Evolutionary conservation across 2,888 invertebrate genomes (phyloP), one percentile per base, ranked within the genome.

Genomic region (Oligia latruncula): DNA sequence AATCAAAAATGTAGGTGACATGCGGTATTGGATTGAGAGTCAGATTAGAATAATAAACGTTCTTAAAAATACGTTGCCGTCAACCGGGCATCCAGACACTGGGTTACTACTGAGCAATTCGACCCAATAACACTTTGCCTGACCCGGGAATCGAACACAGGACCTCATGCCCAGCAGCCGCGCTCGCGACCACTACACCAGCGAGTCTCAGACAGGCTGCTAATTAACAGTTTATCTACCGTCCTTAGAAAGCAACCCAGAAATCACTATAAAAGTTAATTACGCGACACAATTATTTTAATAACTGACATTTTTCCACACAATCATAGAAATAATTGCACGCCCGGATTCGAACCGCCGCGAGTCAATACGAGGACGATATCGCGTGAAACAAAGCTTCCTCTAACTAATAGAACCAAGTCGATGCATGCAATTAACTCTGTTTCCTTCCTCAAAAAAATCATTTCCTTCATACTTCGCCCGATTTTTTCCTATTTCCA

Each of bases 311-410:
- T 71, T 58, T 71, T 43, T 20, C 15, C 71, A n/a, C 43, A 71
- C 60, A 80, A 55, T 52, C 13, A 23, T 5, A n/a, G 8, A 43
- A 29, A 67, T 81, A 75, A 76, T 81, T 76, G 23, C 49, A 6
- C 17, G 55, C 2, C 68, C 40, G 68, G 80, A 46, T 40, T 68
- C 55, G 35, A 68, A 80, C 55, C 60, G 3, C 66, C 35, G 3
- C 74, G 8, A 80, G 49, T 35, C 46, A 17, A 40, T 58, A n/a
- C 73, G 66, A 49, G 40, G 70, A 20, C 62, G 35, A 23, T 40
- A 78, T 82, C 23, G 81, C 77, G 77, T 84, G 81, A 17, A 46
- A 5, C 23, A 20, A 29, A 67, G 20, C 80, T 83, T 83, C 83
- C 83, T 83, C 49, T 11, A n/a, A 1, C 0, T 29, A 29, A 29